Evolutionary conservation across 2,888 invertebrate species (phyloP).

Genomic region (Euplagia quadripunctaria): DNA sequence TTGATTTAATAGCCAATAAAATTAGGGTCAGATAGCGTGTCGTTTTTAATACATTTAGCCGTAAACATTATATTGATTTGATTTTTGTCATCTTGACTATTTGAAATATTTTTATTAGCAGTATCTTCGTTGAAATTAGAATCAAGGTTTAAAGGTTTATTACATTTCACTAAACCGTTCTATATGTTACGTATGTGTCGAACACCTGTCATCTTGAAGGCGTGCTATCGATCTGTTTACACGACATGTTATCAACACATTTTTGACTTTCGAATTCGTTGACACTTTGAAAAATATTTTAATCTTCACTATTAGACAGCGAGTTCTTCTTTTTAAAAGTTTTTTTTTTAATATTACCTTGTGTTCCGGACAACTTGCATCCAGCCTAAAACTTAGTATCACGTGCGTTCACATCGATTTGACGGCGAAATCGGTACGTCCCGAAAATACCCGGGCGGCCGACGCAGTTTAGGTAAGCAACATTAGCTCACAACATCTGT

Average conservation of each 20-base stretch:
- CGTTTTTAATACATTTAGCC: background rate
- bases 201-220: slow-evolving; percentile 56
- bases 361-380: slow-evolving; percentile 53
- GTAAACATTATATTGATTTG: background rate
- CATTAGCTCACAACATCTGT: slow-evolving; percentile 87
- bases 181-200: slow-evolving; percentile 12
- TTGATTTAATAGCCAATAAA: background rate
- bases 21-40: background rate
- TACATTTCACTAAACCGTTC: slow-evolving; percentile 30
- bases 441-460: slow-evolving; percentile 87
- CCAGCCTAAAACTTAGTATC: slow-evolving; percentile 66
- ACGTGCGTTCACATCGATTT: slow-evolving; percentile 75
- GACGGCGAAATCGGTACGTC: slow-evolving; percentile 71
- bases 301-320: slow-evolving; percentile 43
- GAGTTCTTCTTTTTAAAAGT: slow-evolving; percentile 37
- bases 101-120: background rate
- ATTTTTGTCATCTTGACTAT: background rate
- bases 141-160: background rate
- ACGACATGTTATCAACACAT: slow-evolving; percentile 70
- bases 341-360: slow-evolving; percentile 51
- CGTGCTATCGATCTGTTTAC: slow-evolving; percentile 83
- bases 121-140: background rate
- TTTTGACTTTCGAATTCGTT: slow-evolving; percentile 43
- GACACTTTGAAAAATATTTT: slow-evolving; percentile 36
- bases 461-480: slow-evolving; percentile 82